Conservation (phyloP, 2,113 vertebrate genomes). For the Paedocypris sp. region DNA sequence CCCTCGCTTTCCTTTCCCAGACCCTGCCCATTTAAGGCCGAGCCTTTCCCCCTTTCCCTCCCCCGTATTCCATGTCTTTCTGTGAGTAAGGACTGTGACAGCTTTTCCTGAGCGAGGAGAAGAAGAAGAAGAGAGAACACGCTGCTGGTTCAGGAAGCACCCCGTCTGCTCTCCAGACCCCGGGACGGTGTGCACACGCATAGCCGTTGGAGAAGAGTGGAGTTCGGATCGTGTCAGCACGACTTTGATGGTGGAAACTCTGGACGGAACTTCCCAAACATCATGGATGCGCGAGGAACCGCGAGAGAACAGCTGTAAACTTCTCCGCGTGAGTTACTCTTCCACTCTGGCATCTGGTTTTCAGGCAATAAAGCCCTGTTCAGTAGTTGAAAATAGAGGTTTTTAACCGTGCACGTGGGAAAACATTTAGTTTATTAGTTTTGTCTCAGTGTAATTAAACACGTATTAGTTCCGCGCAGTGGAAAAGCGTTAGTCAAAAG, state of each 20-base stretch:
- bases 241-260: constrained; percentile 1
- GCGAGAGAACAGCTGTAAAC: neutral
- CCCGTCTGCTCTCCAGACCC: too few relatives aligned
- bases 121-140: constrained; percentile 46
- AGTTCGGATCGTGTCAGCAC: too few relatives aligned
- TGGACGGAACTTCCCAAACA: constrained; percentile 9
- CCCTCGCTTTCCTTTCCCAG: constrained; percentile 36
- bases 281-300: neutral
- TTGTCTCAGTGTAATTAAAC: too few relatives aligned
- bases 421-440: too few relatives aligned
- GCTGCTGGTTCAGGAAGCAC: constrained; percentile 56
- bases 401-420: too few relatives aligned
- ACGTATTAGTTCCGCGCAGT: too few relatives aligned
- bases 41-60: constrained; percentile 44
- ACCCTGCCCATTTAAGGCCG: constrained; percentile 66
- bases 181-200: too few relatives aligned
- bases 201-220: too few relatives aligned
- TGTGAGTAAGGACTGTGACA: constrained; percentile 52
- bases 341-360: too few relatives aligned
- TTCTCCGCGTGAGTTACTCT: constrained; percentile 10
- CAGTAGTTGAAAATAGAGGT: too few relatives aligned
- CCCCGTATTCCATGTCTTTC: neutral
- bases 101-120: constrained; percentile 55
- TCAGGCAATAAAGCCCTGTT: too few relatives aligned
- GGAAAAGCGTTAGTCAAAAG: too few relatives aligned